These are phyloP conservation scores for Eolophus roseicapilla DNA, from an alignment of 2,113 vertebrate species.

Conservation along the genomic window DNA sequence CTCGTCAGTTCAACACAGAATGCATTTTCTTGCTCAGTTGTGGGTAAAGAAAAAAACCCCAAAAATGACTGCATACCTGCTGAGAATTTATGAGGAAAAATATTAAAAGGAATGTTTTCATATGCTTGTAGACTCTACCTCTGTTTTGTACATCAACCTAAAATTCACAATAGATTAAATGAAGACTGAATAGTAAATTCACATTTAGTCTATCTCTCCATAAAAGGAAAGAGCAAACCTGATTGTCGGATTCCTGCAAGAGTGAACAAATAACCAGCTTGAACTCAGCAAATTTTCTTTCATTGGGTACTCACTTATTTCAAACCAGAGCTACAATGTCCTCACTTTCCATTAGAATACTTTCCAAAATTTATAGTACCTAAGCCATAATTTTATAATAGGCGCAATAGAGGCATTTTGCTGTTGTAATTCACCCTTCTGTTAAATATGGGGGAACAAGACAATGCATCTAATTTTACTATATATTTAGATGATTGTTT, in stretches of 20 bases:
- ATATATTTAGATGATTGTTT: accelerated
- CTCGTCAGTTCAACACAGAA: background rate
- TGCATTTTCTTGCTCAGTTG: background rate
- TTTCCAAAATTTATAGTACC: background rate
- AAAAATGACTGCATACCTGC: background rate
- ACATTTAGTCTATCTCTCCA: background rate
- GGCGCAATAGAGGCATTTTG: background rate
- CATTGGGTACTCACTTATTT: background rate
- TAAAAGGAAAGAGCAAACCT: background rate
- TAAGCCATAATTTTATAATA: background rate
- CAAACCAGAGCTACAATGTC: background rate
- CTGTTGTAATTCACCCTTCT: background rate
- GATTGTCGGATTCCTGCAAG: background rate
- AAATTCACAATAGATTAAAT: background rate
- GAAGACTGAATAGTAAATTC: background rate
- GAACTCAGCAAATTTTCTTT: background rate
- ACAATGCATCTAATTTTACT: background rate
- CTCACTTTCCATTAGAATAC: background rate
- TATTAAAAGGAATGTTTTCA: background rate
- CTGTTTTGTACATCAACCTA: background rate
- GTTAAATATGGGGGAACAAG: background rate
- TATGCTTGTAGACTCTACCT: background rate
- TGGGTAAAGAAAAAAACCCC: background rate
- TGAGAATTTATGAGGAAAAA: background rate
- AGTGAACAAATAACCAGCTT: background rate